phyloP scores from a whole-genome alignment of 2,888 invertebrate genomes.

The Apamea anceps region DNA sequence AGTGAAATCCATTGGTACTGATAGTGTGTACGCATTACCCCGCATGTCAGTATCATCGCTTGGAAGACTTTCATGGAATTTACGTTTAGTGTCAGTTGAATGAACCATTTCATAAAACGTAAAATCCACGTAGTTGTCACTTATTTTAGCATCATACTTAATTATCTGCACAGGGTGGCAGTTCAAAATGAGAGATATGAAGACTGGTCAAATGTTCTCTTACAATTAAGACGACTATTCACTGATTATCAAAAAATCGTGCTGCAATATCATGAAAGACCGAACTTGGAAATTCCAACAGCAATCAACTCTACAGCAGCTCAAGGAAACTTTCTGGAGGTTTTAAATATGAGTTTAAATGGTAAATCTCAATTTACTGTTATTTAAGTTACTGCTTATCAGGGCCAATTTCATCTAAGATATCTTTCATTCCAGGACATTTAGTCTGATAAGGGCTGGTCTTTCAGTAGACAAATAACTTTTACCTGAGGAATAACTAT shows the following conservation, averaged over 20 bases:
- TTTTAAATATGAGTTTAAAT: conserved; percentile 99
- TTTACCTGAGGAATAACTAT: not conserved
- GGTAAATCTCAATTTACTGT: conserved; percentile 88
- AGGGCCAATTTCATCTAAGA: too few relatives aligned
- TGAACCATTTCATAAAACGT: too few relatives aligned
- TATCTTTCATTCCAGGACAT: too few relatives aligned
- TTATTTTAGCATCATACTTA: not conserved
- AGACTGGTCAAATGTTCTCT: conserved; percentile 98
- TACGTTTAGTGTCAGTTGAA: too few relatives aligned
- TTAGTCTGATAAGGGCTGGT: too few relatives aligned
- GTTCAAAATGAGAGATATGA: conserved; percentile 99
- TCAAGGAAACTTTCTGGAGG: conserved; percentile 99
- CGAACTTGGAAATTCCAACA: conserved; percentile 93
- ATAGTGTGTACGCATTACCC: too few relatives aligned
- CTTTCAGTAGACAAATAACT: not conserved
- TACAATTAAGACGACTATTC: conserved; percentile 96
- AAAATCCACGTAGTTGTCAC: not conserved
- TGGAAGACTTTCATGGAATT: not conserved
- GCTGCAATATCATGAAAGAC: conserved; percentile 95
- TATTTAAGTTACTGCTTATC: not conserved
- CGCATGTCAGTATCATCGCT: too few relatives aligned
- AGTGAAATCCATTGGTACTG: too few relatives aligned
- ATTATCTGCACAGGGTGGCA: conserved; percentile 92
- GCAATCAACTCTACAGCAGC: conserved; percentile 97
- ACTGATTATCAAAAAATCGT: conserved; percentile 97